Evolutionary conservation across 1,140 invertebrate genomes (phyloP).

Genomic region (Drosophila seguyi): DNA sequence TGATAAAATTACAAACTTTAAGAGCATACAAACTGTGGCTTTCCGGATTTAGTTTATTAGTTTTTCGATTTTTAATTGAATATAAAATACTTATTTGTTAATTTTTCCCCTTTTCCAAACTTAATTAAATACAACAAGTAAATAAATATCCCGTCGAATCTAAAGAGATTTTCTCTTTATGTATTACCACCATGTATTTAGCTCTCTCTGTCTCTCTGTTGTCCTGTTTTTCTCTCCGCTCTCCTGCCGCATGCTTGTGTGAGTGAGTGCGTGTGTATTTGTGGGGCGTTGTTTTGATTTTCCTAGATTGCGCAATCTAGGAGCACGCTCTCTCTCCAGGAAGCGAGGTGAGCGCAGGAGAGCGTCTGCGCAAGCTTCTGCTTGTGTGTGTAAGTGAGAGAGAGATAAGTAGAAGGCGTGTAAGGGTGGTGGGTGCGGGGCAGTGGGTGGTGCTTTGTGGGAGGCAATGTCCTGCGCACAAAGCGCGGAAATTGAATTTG

Average conservation of each 20-base stretch:
- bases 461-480: slow-evolving; percentile 68
- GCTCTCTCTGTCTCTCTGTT: slow-evolving; percentile 4
- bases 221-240: slow-evolving; percentile 7
- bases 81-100: too few species aligned
- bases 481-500: slow-evolving; percentile 82
- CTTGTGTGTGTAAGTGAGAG: not conserved
- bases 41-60: too few species aligned
- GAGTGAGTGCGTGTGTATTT: slow-evolving; percentile 43
- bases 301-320: slow-evolving; percentile 77
- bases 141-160: not conserved
- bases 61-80: too few species aligned
- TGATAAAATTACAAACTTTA: too few species aligned
- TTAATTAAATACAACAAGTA: too few species aligned
- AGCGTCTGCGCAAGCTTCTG: slow-evolving; percentile 21
- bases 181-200: not conserved
- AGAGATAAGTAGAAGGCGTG: not conserved
- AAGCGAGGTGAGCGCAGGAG: slow-evolving; percentile 31
- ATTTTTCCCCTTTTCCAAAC: too few species aligned
- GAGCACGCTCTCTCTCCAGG: slow-evolving; percentile 31
- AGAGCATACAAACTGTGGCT: too few species aligned
- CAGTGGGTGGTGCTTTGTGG: slow-evolving; percentile 13
- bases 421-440: not conserved
- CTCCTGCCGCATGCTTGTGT: not conserved
- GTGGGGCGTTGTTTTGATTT: slow-evolving; percentile 83
- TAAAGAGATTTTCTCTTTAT: not conserved